phyloP scores from a whole-genome alignment of 2,888 invertebrate genomes.

The Entomobrya proxima region DNA sequence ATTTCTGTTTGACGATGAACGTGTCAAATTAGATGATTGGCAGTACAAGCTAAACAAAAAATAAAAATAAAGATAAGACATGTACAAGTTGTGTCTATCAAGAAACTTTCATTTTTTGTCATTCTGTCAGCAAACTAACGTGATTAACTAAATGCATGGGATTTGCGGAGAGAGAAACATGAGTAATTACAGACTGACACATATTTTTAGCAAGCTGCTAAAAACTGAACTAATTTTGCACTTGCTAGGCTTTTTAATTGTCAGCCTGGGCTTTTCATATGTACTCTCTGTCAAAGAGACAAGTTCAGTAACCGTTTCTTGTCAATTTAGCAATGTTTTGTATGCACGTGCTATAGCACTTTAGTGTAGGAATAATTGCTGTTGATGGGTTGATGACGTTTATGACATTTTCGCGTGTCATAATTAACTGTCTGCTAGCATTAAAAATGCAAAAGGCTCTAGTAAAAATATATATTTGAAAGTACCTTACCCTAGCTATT shows the following conservation, averaged over 20 bases:
- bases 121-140: neutral
- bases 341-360: neutral
- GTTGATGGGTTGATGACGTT: neutral
- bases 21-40: no score
- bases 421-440: neutral
- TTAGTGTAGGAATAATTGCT: neutral
- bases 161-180: neutral
- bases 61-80: no score
- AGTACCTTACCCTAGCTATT: no score
- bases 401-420: neutral
- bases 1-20: no score
- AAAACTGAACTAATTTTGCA: neutral
- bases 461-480: no score
- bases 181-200: slow-evolving; percentile 7
- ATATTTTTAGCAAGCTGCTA: slow-evolving; percentile 15
- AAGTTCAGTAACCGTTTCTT: neutral
- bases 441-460: no score
- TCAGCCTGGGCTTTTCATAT: no score
- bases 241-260: neutral
- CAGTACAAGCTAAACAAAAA: no score
- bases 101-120: neutral
- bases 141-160: neutral
- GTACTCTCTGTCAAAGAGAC: no score
- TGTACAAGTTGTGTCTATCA: neutral
- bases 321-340: neutral